phyloP scores from a whole-genome alignment of 2,888 invertebrate genomes.

The Ennomos erosarius region DNA sequence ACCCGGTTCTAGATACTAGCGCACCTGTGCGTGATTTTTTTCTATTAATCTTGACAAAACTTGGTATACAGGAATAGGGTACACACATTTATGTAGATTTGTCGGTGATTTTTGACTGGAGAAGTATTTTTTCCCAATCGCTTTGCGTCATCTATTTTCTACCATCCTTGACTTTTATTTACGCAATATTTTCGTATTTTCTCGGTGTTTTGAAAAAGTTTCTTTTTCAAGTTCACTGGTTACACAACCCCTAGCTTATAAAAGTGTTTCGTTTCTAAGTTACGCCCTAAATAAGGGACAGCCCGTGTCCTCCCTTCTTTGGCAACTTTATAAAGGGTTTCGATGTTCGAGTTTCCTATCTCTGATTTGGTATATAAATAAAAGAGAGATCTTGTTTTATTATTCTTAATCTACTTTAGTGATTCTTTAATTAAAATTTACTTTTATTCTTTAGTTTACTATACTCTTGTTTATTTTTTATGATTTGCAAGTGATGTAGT shows the following conservation, averaged over 20 bases:
- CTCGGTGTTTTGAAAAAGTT: conserved; percentile 5
- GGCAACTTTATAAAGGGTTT: conserved; percentile 63
- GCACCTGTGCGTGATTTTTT: no score
- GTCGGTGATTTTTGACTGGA: no score
- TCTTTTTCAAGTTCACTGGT: conserved; percentile 44
- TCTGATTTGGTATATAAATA: conserved; percentile 46
- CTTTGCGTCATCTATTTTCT: no score
- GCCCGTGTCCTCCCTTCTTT: conserved; percentile 44
- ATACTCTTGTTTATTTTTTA: no score
- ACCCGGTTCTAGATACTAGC: no score
- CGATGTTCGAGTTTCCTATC: conserved; percentile 53
- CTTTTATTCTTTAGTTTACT: background rate
- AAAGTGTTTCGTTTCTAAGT: conserved; percentile 57
- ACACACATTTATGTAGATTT: no score
- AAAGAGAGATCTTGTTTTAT: conserved; percentile 18
- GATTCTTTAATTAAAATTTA: background rate
- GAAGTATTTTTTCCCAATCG: no score
- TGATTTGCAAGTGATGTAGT: no score
- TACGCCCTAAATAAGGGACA: conserved; percentile 61
- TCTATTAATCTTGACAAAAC: no score
- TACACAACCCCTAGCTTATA: conserved; percentile 42
- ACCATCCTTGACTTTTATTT: no score
- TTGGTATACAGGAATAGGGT: no score
- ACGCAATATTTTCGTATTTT: conserved; percentile 4
- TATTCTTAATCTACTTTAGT: conserved; percentile 8